Percentiles rank a stretch among this genome's conserved stretches.
phyloP scores from a whole-genome alignment of 2,888 invertebrate species.

The Leptopilina drosophilae region DNA sequence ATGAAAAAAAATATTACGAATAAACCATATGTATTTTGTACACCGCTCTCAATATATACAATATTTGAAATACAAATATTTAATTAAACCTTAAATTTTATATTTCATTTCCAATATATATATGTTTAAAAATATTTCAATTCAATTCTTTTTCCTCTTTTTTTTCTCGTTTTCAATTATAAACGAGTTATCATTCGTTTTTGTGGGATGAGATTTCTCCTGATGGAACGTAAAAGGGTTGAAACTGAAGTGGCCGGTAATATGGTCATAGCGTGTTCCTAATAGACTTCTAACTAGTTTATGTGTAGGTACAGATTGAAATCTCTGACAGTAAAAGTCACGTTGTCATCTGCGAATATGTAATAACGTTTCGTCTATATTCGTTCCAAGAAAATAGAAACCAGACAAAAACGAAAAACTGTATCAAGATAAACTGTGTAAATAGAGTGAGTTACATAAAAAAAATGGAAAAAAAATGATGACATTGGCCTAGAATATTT shows the following conservation, averaged over 20 bases:
- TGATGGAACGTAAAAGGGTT: slow-evolving; percentile 27
- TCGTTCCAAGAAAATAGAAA: neutral
- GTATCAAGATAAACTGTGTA: neutral
- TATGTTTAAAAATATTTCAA: neutral
- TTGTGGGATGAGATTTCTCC: slow-evolving; percentile 8
- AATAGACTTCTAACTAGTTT: slow-evolving; percentile 11
- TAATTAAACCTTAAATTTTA: too few species aligned
- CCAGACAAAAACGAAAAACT: neutral
- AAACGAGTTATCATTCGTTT: slow-evolving; percentile 1
- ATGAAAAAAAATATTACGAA: too few species aligned
- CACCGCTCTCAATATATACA: too few species aligned
- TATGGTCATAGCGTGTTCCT: slow-evolving; percentile 25
- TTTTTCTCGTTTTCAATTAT: neutral
- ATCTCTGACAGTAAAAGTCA: slow-evolving; percentile 17
- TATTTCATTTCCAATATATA: too few species aligned
- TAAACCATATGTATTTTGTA: too few species aligned
- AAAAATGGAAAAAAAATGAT: too few species aligned
- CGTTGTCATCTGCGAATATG: slow-evolving; percentile 16
- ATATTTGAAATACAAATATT: too few species aligned
- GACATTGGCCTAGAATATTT: too few species aligned
- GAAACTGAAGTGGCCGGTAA: slow-evolving; percentile 28
- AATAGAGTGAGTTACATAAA: neutral
- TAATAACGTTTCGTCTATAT: slow-evolving; percentile 14
- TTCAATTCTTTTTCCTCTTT: neutral
- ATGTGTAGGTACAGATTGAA: slow-evolving; percentile 22